phyloP scores from a whole-genome alignment of 2,888 invertebrate genomes.

The Apocheima hispidaria region DNA sequence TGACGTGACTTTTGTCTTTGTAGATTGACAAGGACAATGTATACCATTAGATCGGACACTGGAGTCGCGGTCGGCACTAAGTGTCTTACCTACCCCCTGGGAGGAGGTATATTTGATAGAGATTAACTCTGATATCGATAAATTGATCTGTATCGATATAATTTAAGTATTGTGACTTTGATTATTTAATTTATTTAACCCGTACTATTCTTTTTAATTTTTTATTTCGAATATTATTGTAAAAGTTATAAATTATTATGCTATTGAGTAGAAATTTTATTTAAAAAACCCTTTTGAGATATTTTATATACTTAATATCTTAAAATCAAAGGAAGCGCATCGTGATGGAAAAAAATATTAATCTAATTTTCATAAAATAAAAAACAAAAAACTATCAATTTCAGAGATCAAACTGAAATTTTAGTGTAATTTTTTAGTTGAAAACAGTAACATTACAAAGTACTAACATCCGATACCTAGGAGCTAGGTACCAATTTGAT shows the following conservation, averaged over 20 bases:
- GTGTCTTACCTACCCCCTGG: conserved; percentile 10
- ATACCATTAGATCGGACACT: conserved; percentile 41
- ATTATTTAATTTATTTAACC: too few relatives aligned
- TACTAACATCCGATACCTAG: conserved; percentile 2
- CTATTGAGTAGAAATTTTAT: too few relatives aligned
- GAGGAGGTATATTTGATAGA: conserved; percentile 9
- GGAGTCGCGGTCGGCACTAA: conserved; percentile 12
- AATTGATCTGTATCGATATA: not conserved
- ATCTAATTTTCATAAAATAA: not conserved
- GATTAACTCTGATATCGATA: conserved; percentile 11
- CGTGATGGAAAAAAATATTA: too few relatives aligned
- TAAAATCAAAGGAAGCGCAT: too few relatives aligned
- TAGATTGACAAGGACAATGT: conserved; percentile 36
- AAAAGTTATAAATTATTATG: too few relatives aligned
- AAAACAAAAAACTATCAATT: not conserved
- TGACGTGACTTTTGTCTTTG: not conserved
- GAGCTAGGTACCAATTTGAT: not conserved
- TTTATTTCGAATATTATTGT: too few relatives aligned
- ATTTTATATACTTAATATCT: too few relatives aligned
- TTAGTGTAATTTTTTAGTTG: not conserved
- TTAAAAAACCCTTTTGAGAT: too few relatives aligned
- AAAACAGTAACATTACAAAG: not conserved
- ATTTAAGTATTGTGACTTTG: not conserved
- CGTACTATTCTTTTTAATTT: too few relatives aligned
- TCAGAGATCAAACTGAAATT: not conserved